Conservation (phyloP, 2,797 vertebrate species). For the Acrossocheilus fasciatus region DNA sequence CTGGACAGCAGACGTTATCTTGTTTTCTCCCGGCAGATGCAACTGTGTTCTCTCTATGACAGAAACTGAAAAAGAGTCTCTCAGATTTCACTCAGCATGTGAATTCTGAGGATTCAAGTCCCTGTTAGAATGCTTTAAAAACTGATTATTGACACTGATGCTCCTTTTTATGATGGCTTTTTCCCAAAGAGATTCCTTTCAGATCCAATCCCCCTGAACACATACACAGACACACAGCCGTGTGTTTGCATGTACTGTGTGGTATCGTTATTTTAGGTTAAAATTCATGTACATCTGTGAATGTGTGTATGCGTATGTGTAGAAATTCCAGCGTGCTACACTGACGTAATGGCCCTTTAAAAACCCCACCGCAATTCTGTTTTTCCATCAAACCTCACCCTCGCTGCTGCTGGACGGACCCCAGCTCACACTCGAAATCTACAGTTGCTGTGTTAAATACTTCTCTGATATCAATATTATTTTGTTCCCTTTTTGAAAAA, state of each 20-base stretch:
- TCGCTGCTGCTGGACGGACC: constrained; percentile 69
- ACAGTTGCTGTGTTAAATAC: constrained; percentile 92
- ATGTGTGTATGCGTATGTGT: constrained; percentile 74
- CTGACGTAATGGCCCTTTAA: constrained; percentile 68
- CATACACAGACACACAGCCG: constrained; percentile 74
- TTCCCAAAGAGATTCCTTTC: constrained; percentile 80
- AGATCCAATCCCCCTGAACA: constrained; percentile 68
- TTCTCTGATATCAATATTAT: constrained; percentile 77
- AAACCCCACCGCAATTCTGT: constrained; percentile 66
- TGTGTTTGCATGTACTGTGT: constrained; percentile 38
- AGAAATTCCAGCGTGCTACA: constrained; percentile 79
- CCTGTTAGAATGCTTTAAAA: constrained; percentile 73
- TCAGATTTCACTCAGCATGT: constrained; percentile 63
- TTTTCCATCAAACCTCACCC: constrained; percentile 65
- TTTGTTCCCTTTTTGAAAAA: constrained; percentile 87
- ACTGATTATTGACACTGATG: constrained; percentile 76
- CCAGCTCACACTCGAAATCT: constrained; percentile 78
- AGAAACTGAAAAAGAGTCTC: constrained; percentile 81
- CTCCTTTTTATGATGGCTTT: constrained; percentile 84
- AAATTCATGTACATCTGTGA: constrained; percentile 22
- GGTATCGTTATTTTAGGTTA: constrained; percentile 32
- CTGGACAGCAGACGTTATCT: constrained; percentile 27
- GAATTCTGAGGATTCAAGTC: constrained; percentile 77
- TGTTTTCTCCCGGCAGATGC: constrained; percentile 64
- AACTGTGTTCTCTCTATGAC: constrained; percentile 77